A percentile compares a stretch with the other conserved stretches of the same genome.
Evolutionary conservation across 2,797 vertebrate genomes (phyloP).

Genomic region (Okamejei kenojei): DNA sequence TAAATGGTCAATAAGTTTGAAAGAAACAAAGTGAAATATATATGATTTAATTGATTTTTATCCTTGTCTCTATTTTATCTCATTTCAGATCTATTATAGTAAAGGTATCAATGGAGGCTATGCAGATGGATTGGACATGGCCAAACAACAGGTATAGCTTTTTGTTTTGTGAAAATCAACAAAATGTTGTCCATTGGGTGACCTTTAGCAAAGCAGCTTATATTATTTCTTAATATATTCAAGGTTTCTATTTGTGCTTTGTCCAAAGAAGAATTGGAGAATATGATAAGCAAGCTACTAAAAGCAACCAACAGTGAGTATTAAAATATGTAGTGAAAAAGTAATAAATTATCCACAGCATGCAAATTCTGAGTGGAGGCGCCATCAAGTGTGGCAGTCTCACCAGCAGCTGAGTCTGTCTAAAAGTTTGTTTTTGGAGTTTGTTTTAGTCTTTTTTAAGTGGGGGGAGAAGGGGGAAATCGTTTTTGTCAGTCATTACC

Average conservation of each 20-base stretch:
- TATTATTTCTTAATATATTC: constrained; percentile 37
- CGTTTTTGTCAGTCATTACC: too few relatives aligned
- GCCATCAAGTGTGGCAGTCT: too few relatives aligned
- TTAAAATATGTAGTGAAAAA: background rate
- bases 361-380: too few relatives aligned
- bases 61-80: background rate
- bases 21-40: background rate
- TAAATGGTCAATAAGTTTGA: too few relatives aligned
- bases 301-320: constrained; percentile 66
- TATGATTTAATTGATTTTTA: background rate
- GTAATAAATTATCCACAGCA: too few relatives aligned
- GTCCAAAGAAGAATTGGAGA: constrained; percentile 64
- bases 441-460: too few relatives aligned
- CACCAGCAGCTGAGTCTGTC: too few relatives aligned
- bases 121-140: constrained; percentile 52
- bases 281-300: constrained; percentile 68
- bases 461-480: too few relatives aligned
- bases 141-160: constrained; percentile 60
- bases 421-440: too few relatives aligned
- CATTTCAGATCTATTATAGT: constrained; percentile 75
- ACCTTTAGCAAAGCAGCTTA: constrained; percentile 7
- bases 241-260: constrained; percentile 70
- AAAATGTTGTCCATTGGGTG: background rate
- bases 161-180: constrained; percentile 36
- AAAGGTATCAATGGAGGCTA: constrained; percentile 79